Evolutionary conservation across 2,888 invertebrate genomes (phyloP).

Genomic region (Phaedon cochleariae): DNA sequence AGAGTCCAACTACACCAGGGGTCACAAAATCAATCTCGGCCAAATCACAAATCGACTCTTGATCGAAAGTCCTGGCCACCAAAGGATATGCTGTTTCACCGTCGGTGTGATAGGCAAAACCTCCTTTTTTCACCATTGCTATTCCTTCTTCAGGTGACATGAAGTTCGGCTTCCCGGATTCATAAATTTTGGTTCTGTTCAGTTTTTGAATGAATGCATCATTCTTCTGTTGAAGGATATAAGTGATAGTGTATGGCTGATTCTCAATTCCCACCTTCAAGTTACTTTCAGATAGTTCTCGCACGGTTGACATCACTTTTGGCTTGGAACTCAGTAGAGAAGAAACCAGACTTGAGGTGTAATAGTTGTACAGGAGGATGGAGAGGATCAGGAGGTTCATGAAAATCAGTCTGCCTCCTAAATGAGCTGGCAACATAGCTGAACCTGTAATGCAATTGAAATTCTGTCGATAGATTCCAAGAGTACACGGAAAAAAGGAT

Average conservation of each 20-base stretch:
- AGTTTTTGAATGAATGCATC: constrained; percentile 44
- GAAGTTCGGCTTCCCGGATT: constrained; percentile 37
- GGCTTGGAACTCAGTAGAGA: constrained; percentile 66
- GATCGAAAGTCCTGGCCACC: constrained; percentile 59
- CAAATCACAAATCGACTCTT: constrained; percentile 63
- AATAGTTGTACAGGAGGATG: constrained; percentile 67
- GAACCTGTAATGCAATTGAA: constrained; percentile 44
- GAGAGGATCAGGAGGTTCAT: constrained; percentile 53
- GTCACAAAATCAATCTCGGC: constrained; percentile 53
- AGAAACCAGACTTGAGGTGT: constrained; percentile 69
- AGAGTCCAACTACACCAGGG: constrained; percentile 55
- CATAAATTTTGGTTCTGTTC: constrained; percentile 46
- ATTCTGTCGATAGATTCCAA: too few species aligned
- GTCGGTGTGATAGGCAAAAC: constrained; percentile 66
- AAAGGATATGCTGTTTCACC: constrained; percentile 60
- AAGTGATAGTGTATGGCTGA: constrained; percentile 62
- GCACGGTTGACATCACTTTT: constrained; percentile 63
- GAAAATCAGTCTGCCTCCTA: constrained; percentile 52
- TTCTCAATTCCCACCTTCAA: constrained; percentile 65
- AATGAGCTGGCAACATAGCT: constrained; percentile 44
- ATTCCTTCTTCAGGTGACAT: constrained; percentile 55
- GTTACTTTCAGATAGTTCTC: constrained; percentile 64
- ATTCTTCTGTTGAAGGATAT: constrained; percentile 45
- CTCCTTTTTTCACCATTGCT: constrained; percentile 61
- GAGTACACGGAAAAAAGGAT: too few species aligned